Base-by-base conservation (phyloP, 2,888 invertebrate genomes). In the Nephrotoma guestfalica region DNA sequence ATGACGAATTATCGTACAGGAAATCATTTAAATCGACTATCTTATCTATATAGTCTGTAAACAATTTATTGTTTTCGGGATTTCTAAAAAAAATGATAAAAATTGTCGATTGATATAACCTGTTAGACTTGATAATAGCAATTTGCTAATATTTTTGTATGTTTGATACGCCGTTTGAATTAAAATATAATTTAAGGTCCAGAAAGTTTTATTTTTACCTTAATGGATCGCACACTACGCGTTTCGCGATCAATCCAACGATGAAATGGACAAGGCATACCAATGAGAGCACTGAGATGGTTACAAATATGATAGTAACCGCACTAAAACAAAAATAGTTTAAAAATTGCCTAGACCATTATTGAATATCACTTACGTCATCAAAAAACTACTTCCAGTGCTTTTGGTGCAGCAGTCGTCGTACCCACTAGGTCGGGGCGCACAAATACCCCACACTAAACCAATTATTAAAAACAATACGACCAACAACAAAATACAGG, bases 331-430 rank as follows among this genome's bases (percentile, higher is more conserved):
- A 30, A 71, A 87, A 86, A 87, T 86, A 88, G 86, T 87, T 86
- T 2, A 18, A 87, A 13, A 57, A 87, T 57, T 86, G 30, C 2
- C 3, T 45, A 41, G 15, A 51, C 1, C 85, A 30, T 71, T 30
- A 30, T 30, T 0, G 30, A 30, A 0, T 71, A 30, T 30, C 6
- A 41, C 94, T 92, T 92, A 97, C 97, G 96, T 94, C 92, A 97
- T 95, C 87, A 98, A 93, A 89, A 96, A 96, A 88, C 94, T 93
- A 86, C 97, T 94, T 86, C 97, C 98, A 51, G 96, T 94, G 87
- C 96, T 96, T 91, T 96, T 96, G 92, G 96, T 97, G 91, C 96
- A 97, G 91, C 97, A 97, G 90, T 94, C 93, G 89, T 96, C 95
- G 92, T 96, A 96, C 86, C 94, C 95, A 90, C 96, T 96, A 0